Evolutionary conservation across 2,888 invertebrate genomes (phyloP).

Genomic region (Adelphocoris suturalis): DNA sequence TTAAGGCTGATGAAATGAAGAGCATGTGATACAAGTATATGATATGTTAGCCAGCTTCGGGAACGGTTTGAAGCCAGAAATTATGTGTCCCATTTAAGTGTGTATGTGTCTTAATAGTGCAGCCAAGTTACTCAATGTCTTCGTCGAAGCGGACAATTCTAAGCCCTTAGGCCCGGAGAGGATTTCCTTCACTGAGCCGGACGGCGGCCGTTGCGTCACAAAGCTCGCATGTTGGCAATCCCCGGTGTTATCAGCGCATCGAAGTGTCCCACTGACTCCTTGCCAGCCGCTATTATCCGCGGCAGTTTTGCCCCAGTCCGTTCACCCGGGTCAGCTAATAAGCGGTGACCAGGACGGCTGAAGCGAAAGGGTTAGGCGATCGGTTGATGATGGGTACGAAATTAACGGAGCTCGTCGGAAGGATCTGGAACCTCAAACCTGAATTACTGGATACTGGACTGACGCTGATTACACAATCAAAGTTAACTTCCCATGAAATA

Average conservation of each 20-base stretch:
- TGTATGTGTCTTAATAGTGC: background rate
- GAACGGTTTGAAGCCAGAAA: background rate
- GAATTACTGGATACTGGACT: slow-evolving; percentile 1
- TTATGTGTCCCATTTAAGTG: background rate
- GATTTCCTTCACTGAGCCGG: background rate
- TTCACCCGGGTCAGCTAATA: background rate
- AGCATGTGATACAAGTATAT: too few species aligned
- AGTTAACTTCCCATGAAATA: too few species aligned
- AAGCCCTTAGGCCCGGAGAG: background rate
- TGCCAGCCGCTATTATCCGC: background rate
- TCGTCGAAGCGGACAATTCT: slow-evolving; percentile 4
- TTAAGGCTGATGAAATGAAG: too few species aligned
- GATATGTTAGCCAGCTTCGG: too few species aligned
- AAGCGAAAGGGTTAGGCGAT: background rate
- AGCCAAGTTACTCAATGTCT: slow-evolving; percentile 10
- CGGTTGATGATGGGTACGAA: background rate
- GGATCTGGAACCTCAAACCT: background rate
- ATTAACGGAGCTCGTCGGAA: slow-evolving; percentile 7
- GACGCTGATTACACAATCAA: background rate
- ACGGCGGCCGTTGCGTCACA: background rate
- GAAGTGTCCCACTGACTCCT: slow-evolving; percentile 17
- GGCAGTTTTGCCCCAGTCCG: background rate
- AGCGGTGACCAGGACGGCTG: background rate
- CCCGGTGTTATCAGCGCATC: slow-evolving; percentile 10
- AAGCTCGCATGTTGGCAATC: background rate